Conservation (phyloP, 2,113 vertebrate species). For the Etia nguti region DNA sequence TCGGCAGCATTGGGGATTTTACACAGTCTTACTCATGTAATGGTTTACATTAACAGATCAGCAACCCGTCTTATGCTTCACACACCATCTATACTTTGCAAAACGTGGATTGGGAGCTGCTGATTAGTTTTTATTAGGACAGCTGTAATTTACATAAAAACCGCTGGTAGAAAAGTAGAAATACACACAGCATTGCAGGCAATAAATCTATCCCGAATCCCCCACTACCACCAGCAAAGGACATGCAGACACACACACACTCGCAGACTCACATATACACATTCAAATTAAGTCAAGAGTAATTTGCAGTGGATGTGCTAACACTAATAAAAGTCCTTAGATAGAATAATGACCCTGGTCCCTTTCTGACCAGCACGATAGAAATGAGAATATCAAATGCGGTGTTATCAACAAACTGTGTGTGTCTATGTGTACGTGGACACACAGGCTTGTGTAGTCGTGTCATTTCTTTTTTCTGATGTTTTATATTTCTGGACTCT, state of each 20-base stretch:
- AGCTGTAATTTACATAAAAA: slow-evolving; percentile 27
- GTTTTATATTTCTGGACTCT: slow-evolving; percentile 15
- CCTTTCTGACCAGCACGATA: slow-evolving; percentile 48
- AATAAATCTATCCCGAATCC: slow-evolving; percentile 39
- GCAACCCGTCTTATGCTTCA: neutral
- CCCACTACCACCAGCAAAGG: neutral
- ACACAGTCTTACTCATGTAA: neutral
- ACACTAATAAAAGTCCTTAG: slow-evolving; percentile 62
- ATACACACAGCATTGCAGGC: slow-evolving; percentile 48
- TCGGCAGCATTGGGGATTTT: neutral
- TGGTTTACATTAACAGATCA: neutral
- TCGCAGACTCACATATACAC: slow-evolving; percentile 16
- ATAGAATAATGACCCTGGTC: slow-evolving; percentile 61
- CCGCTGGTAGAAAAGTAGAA: slow-evolving; percentile 21
- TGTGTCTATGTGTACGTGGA: neutral
- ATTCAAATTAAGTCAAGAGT: slow-evolving; percentile 69
- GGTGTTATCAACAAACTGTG: slow-evolving; percentile 4
- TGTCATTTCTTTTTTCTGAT: slow-evolving; percentile 27
- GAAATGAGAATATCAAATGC: slow-evolving; percentile 58
- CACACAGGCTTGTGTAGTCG: neutral
- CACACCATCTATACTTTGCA: neutral
- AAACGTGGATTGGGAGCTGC: neutral
- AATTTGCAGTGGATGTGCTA: slow-evolving; percentile 58
- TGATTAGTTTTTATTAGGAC: slow-evolving; percentile 35
- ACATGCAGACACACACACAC: neutral